Conservation (phyloP, 2,797 vertebrate genomes). For the Gallirallus australis region DNA sequence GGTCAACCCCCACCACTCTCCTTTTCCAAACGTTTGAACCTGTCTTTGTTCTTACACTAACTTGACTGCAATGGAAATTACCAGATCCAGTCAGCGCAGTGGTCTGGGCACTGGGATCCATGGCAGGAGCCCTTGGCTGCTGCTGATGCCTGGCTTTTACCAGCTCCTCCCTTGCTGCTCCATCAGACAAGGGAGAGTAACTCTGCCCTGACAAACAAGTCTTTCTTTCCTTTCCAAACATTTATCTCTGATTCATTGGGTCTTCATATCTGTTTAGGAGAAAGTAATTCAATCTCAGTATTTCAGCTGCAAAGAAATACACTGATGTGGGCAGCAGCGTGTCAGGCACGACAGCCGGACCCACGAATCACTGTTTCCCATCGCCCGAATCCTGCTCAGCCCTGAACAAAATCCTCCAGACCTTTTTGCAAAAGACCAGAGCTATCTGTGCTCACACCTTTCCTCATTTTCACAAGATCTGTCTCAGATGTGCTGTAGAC, state of each 20-base stretch:
- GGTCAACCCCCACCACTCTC: no score
- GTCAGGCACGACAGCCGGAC: background rate
- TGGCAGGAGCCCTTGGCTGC: background rate
- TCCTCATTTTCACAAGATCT: background rate
- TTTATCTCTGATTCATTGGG: slow-evolving; percentile 44
- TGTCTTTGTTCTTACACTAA: background rate
- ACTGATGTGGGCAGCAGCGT: background rate
- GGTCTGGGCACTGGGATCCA: accelerated
- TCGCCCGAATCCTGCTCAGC: background rate
- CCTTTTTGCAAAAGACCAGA: background rate
- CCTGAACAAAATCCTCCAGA: background rate
- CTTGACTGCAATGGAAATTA: background rate
- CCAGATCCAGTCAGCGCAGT: accelerated
- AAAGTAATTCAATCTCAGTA: slow-evolving; percentile 24
- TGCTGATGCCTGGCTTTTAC: background rate
- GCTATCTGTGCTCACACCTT: background rate
- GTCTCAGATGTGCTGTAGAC: background rate
- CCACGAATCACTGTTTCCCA: background rate
- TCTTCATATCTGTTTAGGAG: slow-evolving; percentile 52
- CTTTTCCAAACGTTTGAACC: background rate
- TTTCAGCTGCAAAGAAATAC: slow-evolving; percentile 20
- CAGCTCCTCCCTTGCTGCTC: background rate
- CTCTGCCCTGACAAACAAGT: background rate
- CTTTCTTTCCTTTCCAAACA: background rate
- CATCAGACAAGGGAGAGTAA: background rate